A percentile compares a stretch with the other conserved stretches of the same genome.
These are phyloP conservation scores for Poecilia latipinna DNA, from an alignment of 2,113 vertebrate species.

Conservation along the genomic window DNA sequence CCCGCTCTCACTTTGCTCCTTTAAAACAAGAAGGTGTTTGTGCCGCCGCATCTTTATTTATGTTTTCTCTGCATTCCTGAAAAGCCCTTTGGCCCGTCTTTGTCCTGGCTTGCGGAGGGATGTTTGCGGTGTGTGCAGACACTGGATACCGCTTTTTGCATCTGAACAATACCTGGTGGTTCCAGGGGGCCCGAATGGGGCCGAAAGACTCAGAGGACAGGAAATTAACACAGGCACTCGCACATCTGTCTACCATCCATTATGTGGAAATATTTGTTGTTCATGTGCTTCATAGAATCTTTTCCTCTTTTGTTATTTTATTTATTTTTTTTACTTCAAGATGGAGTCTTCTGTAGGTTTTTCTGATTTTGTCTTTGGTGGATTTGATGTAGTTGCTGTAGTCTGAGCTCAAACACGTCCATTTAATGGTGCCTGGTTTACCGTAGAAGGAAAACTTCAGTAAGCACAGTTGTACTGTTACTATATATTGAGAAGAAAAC, in stretches of 20 bases:
- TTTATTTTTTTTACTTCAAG: conserved; percentile 7
- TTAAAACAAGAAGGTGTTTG: conserved; percentile 51
- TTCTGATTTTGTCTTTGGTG: not conserved
- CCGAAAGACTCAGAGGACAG: conserved; percentile 46
- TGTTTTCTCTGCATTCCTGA: conserved; percentile 21
- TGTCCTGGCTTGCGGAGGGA: conserved; percentile 53
- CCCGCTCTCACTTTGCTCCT: conserved; percentile 21
- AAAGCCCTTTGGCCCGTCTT: conserved; percentile 44
- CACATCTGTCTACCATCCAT: conserved; percentile 55
- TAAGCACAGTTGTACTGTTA: too few species aligned
- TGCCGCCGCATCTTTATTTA: conserved; percentile 14
- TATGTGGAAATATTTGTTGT: conserved; percentile 40
- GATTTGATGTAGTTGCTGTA: not conserved
- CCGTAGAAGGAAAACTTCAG: too few species aligned
- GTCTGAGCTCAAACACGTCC: too few species aligned
- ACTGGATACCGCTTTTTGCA: conserved; percentile 54
- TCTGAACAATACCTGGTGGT: conserved; percentile 63
- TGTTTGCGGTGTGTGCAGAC: conserved; percentile 9
- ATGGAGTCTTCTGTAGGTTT: not conserved
- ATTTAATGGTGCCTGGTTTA: too few species aligned
- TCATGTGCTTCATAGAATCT: conserved; percentile 22
- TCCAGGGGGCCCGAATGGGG: conserved; percentile 31
- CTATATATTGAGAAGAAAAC: too few species aligned
- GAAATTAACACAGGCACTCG: conserved; percentile 61
- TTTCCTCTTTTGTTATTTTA: not conserved